These are phyloP conservation scores for Argyresthia albistria DNA, from an alignment of 2,888 invertebrate genomes.

Conservation along the genomic window DNA sequence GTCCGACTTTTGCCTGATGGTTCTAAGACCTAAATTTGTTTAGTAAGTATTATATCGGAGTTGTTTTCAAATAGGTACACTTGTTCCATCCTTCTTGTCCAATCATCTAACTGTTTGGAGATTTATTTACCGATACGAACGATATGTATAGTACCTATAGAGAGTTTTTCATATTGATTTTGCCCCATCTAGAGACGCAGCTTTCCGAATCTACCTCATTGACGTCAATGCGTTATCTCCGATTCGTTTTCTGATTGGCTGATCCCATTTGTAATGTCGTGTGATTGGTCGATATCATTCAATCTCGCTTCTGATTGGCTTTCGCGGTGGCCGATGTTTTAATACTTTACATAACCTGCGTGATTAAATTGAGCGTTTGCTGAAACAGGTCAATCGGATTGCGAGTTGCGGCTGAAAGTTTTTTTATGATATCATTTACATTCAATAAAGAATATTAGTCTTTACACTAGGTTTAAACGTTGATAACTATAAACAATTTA, in stretches of 20 bases:
- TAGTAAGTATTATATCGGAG: too few relatives aligned
- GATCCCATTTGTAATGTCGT: constrained; percentile 14
- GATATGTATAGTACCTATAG: too few relatives aligned
- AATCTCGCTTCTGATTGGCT: constrained; percentile 25
- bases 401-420: neutral
- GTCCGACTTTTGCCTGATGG: neutral
- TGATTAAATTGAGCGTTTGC: neutral
- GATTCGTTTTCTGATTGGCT: constrained; percentile 22
- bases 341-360: neutral
- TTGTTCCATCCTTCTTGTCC: too few relatives aligned
- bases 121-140: too few relatives aligned
- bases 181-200: too few relatives aligned
- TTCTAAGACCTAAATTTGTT: neutral
- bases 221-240: constrained; percentile 16
- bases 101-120: too few relatives aligned
- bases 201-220: constrained; percentile 1
- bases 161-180: too few relatives aligned
- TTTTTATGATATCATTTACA: neutral
- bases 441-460: too few relatives aligned
- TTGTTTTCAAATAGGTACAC: too few relatives aligned
- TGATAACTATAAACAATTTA: too few relatives aligned
- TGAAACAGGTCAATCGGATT: neutral
- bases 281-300: constrained; percentile 27
- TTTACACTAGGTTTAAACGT: too few relatives aligned
- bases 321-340: constrained; percentile 11